Evolutionary conservation across 2,888 invertebrate species (phyloP).

Genomic region (Gibbula magus): DNA sequence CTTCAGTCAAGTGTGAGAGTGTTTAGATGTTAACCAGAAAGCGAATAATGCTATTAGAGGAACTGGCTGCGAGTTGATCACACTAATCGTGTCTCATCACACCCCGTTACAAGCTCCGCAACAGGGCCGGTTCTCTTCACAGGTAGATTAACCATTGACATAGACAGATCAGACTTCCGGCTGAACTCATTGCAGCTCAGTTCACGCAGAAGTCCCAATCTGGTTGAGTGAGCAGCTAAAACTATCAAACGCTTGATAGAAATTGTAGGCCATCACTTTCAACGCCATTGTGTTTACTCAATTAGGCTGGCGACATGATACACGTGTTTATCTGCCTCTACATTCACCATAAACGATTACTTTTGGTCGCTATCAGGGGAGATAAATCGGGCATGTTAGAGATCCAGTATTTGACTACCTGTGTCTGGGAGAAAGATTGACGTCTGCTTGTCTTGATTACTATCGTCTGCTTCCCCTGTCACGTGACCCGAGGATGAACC

Average conservation of each 20-base stretch:
- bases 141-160: slow-evolving; percentile 17
- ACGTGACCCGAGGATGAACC: neutral
- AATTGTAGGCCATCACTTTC: neutral
- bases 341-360: neutral
- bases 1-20: too few species aligned
- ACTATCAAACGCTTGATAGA: slow-evolving; percentile 16
- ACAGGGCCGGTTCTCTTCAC: neutral
- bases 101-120: neutral
- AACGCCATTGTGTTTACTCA: slow-evolving; percentile 16
- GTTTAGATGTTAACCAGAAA: too few species aligned
- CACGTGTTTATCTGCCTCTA: slow-evolving; percentile 5
- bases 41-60: too few species aligned
- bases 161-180: neutral
- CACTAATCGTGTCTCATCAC: neutral
- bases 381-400: neutral
- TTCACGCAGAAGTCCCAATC: neutral
- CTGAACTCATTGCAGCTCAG: slow-evolving; percentile 3
- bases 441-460: neutral
- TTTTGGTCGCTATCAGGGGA: neutral
- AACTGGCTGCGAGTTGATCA: too few species aligned
- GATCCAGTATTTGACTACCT: neutral
- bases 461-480: slow-evolving; percentile 6
- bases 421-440: neutral
- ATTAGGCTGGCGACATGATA: slow-evolving; percentile 13
- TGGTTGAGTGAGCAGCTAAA: neutral